Conservation (phyloP, 2,113 vertebrate species). For the Petromus typicus region DNA sequence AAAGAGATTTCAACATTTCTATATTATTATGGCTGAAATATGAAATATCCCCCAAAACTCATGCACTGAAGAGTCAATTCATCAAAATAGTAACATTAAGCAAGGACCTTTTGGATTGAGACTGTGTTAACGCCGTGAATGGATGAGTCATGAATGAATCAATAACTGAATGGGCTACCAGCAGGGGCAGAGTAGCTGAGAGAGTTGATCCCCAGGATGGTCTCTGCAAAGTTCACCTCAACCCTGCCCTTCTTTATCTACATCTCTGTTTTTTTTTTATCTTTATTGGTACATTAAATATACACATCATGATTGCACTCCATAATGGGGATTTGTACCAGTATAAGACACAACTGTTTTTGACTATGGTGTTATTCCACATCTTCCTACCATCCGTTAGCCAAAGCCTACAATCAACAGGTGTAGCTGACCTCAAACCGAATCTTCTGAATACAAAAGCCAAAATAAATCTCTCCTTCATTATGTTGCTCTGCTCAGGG, state of each 20-base stretch:
- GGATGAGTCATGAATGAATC: neutral
- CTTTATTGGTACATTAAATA: too few relatives aligned
- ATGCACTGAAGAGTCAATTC: neutral
- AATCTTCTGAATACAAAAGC: neutral
- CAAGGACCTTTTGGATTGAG: neutral
- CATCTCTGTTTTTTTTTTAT: neutral
- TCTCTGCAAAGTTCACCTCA: neutral
- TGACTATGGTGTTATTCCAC: neutral
- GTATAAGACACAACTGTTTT: too few relatives aligned
- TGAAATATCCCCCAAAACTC: neutral
- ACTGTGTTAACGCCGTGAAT: neutral
- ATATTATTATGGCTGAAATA: neutral
- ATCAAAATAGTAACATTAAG: neutral
- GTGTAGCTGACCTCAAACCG: neutral
- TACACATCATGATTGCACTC: too few relatives aligned
- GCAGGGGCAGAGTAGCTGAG: neutral
- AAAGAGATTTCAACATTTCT: neutral
- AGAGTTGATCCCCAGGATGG: neutral
- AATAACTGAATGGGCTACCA: neutral
- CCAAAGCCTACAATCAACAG: neutral
- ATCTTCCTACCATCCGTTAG: neutral
- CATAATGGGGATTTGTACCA: too few relatives aligned
- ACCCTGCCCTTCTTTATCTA: neutral
- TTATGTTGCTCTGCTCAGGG: neutral
- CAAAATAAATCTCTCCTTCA: neutral